phyloP scores from a whole-genome alignment of 2,888 invertebrate species.

The Dastarcus helophoroides region DNA sequence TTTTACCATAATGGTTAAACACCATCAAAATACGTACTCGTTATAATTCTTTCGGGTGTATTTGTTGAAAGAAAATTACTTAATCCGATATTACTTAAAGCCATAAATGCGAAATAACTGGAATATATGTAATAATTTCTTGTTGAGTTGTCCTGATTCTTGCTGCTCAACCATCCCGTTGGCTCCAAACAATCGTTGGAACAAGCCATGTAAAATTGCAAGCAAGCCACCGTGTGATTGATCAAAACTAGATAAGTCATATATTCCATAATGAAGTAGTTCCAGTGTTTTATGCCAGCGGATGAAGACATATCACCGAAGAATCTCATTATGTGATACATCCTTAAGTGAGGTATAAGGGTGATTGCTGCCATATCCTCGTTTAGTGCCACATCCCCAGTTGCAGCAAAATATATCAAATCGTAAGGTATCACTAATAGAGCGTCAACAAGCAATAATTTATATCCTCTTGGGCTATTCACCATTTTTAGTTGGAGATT shows the following conservation, averaged over 20 bases:
- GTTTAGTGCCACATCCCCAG: not conserved
- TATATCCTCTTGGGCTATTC: not conserved
- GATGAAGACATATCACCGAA: constrained; percentile 6
- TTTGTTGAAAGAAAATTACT: constrained; percentile 11
- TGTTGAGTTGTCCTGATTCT: not conserved
- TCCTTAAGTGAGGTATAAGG: constrained; percentile 3
- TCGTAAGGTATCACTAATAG: constrained; percentile 5
- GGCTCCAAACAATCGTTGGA: constrained; percentile 13
- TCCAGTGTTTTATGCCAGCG: constrained; percentile 8
- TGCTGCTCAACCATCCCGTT: constrained; percentile 5
- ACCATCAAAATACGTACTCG: constrained; percentile 10
- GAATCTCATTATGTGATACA: constrained; percentile 8
- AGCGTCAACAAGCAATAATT: constrained; percentile 5
- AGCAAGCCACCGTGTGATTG: constrained; percentile 40
- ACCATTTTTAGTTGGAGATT: constrained; percentile 5
- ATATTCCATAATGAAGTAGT: constrained; percentile 9
- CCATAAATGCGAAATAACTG: constrained; percentile 41
- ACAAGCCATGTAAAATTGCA: constrained; percentile 39
- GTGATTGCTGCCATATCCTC: constrained; percentile 4
- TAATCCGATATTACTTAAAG: constrained; percentile 28
- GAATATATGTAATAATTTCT: constrained; percentile 5
- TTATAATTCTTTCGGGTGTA: constrained; percentile 11
- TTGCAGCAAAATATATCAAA: constrained; percentile 1
- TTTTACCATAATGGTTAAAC: not conserved
- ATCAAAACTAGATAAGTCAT: constrained; percentile 36